Evolutionary conservation across 2,113 vertebrate genomes (phyloP), one percentile per base, ranked within the genome.

Genomic region (Epinephelus lanceolatus): DNA sequence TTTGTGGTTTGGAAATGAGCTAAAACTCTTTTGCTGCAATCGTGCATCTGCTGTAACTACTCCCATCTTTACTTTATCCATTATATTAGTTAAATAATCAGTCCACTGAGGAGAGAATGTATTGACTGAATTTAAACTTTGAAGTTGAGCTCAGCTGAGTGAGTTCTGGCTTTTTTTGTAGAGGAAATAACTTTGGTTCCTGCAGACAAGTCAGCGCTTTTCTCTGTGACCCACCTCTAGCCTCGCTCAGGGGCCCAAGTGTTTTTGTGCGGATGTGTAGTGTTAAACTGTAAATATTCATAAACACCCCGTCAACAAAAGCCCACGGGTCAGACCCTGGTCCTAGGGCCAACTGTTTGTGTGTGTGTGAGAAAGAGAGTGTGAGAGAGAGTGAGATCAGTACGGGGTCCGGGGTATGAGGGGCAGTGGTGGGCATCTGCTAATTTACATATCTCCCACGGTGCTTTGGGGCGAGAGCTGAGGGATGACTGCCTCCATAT

Each of bases 231-330:
- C 81, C 81, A 78, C 90, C 85, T 63, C 86, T 73, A 82, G 89
- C 84, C 8, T 84, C 15, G 57, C 89, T 88, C 80, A 56, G 77
- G 37, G 89, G 67, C 21, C 21, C 0, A 12, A 77, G 83, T 78
- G 86, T 77, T 89, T 91, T 76, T 81, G 74, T 89, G 88, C 2
- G 53, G 23, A 62, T 49, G 83, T 91, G 81, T 80, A 49, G 80
- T 79, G 91, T 86, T 90, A 88, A 91, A 92, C 81, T 88, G 89
- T 94, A 93, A 94, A 94, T 94, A 94, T 94, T 94, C 91, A 94
- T 94, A 92, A 92, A 93, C 66, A 89, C 65, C 68, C 86, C 71
- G 80, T 89, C 85, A 88, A 89, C 67, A 78, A 86, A 91, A 86
- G 87, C 92, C 91, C 75, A 73, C 23, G 27, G 85, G 91, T 91